Evolutionary conservation across 2,113 vertebrate species (phyloP), one percentile per base, ranked within the genome.

Genomic region (Alosa alosa): DNA sequence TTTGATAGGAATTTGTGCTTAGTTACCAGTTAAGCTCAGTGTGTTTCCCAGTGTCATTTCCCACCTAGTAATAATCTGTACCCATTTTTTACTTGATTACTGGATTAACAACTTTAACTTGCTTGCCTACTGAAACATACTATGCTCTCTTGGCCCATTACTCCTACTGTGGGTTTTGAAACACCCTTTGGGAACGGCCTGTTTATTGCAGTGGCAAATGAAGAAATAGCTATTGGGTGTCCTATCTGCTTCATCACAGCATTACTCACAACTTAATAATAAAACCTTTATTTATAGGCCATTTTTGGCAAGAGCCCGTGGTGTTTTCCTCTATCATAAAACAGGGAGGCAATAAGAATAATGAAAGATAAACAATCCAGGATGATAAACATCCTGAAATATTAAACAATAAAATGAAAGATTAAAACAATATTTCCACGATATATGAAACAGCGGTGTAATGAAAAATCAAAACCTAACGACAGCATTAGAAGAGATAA

Each of bases 391-490:
- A 78, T 41, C 13, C 72, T 41, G 31, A 22, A 78, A 41, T 78
- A 39, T 78, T 15, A 78, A 36, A 78, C 72, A 78, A 78, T 78
- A 78, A 78, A 78, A 39, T 41, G 72, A 78, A 39, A 78, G 72
- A 78, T 78, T 78, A 39, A 78, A 78, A 78, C 72, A 78, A 78
- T 78, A 78, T 78, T 78, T 78, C 72, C 72, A 78, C 1, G 72
- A 78, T 78, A 31, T 72, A 78, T 78, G 36, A 78, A 41, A 36
- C 31, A 11, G 13, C 10, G 31, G 72, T 31, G 25, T 39, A 78
- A 78, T 64, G 52, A 64, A 64, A 64, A 64, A 64, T 39, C 31
- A 4, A 78, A 36, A 60, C 55, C 6, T 18, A 22, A 60, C 55
- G 1, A 6, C 20, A 60, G 20, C 6, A 18, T 6, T 0, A 31